phyloP scores from a whole-genome alignment of 1,140 invertebrate genomes.

The Streblospio benedicti region DNA sequence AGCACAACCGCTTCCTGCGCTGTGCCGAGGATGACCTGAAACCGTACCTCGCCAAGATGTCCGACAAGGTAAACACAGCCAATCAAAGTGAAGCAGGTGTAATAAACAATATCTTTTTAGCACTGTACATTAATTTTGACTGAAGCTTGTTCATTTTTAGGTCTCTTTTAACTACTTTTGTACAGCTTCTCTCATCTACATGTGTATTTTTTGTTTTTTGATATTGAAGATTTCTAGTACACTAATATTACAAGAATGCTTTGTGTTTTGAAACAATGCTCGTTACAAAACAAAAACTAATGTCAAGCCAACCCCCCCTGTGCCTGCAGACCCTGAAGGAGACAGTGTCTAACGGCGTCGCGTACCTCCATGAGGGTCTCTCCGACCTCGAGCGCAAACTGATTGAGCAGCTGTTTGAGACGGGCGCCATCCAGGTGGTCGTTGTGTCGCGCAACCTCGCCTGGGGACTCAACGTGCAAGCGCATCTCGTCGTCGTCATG shows the following conservation, averaged over 20 bases:
- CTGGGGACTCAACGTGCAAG: constrained; percentile 79
- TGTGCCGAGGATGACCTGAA: constrained; percentile 66
- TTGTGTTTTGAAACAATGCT: too few species aligned
- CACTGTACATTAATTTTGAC: too few species aligned
- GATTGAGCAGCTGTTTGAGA: constrained; percentile 86
- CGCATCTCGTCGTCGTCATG: constrained; percentile 91
- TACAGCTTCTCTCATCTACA: background rate
- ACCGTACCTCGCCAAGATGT: constrained; percentile 76
- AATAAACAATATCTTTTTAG: background rate
- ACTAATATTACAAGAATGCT: too few species aligned
- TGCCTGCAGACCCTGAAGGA: constrained; percentile 46
- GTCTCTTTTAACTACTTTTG: too few species aligned
- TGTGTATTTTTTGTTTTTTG: background rate
- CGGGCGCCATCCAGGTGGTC: constrained; percentile 85
- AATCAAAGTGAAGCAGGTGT: background rate
- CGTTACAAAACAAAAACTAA: too few species aligned
- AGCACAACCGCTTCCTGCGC: constrained; percentile 74
- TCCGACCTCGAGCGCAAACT: constrained; percentile 70
- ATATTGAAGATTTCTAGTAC: too few species aligned
- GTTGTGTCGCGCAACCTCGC: constrained; percentile 83
- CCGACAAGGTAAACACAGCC: constrained; percentile 58
- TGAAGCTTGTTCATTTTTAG: too few species aligned
- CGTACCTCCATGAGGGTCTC: constrained; percentile 92
- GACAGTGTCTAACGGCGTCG: constrained; percentile 74
- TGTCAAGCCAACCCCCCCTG: too few species aligned